These are phyloP conservation scores for Malacosoma neustria DNA, from an alignment of 2,888 invertebrate genomes.

Conservation along the genomic window DNA sequence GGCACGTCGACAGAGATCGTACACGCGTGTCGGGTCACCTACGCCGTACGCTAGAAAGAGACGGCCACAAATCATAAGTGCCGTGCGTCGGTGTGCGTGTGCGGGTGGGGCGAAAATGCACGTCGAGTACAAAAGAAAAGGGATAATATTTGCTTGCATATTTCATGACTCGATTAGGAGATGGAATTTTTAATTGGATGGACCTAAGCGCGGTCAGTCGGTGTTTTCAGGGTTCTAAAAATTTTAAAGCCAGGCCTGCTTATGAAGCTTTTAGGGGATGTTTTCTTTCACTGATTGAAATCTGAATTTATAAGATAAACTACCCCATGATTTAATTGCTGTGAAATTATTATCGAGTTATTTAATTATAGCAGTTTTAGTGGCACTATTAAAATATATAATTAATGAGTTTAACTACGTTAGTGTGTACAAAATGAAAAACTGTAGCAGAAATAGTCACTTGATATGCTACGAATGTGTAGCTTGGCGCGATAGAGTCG, in stretches of 20 bases:
- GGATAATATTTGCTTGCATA: slow-evolving; percentile 75
- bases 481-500: slow-evolving; percentile 1
- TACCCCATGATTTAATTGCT: too few relatives aligned
- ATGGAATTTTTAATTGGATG: slow-evolving; percentile 74
- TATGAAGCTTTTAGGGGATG: background rate
- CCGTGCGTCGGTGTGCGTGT: slow-evolving; percentile 72
- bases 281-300: background rate
- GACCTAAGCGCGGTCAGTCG: slow-evolving; percentile 60
- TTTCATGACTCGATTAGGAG: slow-evolving; percentile 75
- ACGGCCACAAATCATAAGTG: slow-evolving; percentile 55
- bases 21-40: slow-evolving; percentile 28
- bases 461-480: background rate
- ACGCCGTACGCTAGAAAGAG: slow-evolving; percentile 41
- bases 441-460: background rate
- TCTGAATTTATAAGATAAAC: too few relatives aligned
- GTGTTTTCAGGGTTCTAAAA: slow-evolving; percentile 21
- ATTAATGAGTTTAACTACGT: too few relatives aligned
- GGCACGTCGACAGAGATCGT: slow-evolving; percentile 59
- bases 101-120: slow-evolving; percentile 75
- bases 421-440: background rate
- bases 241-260: slow-evolving; percentile 16
- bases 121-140: slow-evolving; percentile 69
- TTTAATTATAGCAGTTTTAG: too few relatives aligned
- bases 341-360: too few relatives aligned
- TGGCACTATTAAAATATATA: too few relatives aligned